Evolutionary conservation across 2,797 vertebrate genomes (phyloP).

Genomic region (Avahi laniger): DNA sequence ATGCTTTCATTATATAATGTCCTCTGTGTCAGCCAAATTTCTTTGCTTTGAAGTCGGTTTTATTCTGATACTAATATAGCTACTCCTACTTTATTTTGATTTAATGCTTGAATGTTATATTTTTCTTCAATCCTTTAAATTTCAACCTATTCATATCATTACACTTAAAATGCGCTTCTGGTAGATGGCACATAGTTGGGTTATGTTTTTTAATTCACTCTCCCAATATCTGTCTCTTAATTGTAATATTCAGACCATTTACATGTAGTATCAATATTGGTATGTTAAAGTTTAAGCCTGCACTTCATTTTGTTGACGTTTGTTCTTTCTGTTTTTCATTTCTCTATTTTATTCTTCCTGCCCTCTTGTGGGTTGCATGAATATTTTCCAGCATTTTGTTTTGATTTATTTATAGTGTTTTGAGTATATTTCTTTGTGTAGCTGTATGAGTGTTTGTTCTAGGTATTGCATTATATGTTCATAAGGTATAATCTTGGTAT

Average conservation of each 20-base stretch:
- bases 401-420: not conserved
- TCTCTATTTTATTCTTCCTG: not conserved
- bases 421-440: not conserved
- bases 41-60: not conserved
- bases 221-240: not conserved
- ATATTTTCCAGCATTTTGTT: not conserved
- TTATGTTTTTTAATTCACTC: not conserved
- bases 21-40: not conserved
- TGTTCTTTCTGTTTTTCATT: not conserved
- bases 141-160: not conserved
- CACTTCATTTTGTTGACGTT: not conserved
- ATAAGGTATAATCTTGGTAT: not conserved
- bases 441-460: not conserved
- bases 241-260: not conserved
- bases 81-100: not conserved
- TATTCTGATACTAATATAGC: not conserved
- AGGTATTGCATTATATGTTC: not conserved
- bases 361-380: not conserved
- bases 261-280: not conserved
- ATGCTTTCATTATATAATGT: not conserved
- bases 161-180: not conserved
- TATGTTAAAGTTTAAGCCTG: not conserved
- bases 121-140: not conserved
- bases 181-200: not conserved
- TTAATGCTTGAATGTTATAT: not conserved